Percentiles rank a stretch among this genome's conserved stretches.
Conservation (phyloP, 2,113 vertebrate genomes). For the Clupea harengus region DNA sequence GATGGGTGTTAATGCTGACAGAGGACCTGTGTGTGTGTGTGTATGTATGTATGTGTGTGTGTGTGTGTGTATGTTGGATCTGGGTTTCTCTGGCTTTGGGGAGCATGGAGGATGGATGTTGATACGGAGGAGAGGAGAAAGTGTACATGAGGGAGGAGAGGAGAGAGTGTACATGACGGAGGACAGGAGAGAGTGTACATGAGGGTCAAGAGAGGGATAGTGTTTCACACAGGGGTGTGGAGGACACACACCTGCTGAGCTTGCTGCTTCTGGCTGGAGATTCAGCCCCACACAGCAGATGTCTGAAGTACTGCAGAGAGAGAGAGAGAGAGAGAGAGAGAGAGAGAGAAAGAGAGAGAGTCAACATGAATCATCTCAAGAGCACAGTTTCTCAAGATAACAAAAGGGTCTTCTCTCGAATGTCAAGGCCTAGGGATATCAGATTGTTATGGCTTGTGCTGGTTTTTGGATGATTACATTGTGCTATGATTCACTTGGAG, state of each 20-base stretch:
- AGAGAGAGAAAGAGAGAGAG: constrained; percentile 13
- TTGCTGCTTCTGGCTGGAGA: constrained; percentile 84
- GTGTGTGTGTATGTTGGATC: not conserved
- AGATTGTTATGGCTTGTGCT: no score
- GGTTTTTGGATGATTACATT: no score
- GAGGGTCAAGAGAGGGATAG: not conserved
- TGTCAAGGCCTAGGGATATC: no score
- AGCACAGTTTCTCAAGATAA: no score
- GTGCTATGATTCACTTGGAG: no score
- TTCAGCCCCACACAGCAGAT: constrained; percentile 89
- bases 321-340: constrained; percentile 26
- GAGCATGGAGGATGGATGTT: not conserved
- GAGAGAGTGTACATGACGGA: not conserved
- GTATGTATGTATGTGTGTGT: not conserved
- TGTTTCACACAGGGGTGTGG: not conserved
- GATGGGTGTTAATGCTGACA: not conserved
- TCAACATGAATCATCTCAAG: not conserved
- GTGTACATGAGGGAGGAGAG: not conserved
- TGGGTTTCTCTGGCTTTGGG: not conserved
- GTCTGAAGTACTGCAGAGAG: constrained; percentile 84
- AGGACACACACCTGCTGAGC: constrained; percentile 78
- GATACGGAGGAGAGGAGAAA: not conserved
- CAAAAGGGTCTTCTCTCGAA: no score
- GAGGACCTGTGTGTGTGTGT: not conserved
- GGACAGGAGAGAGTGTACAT: not conserved